Evolutionary conservation across 2,888 invertebrate genomes (phyloP).

Genomic region (Argyresthia goedartella): DNA sequence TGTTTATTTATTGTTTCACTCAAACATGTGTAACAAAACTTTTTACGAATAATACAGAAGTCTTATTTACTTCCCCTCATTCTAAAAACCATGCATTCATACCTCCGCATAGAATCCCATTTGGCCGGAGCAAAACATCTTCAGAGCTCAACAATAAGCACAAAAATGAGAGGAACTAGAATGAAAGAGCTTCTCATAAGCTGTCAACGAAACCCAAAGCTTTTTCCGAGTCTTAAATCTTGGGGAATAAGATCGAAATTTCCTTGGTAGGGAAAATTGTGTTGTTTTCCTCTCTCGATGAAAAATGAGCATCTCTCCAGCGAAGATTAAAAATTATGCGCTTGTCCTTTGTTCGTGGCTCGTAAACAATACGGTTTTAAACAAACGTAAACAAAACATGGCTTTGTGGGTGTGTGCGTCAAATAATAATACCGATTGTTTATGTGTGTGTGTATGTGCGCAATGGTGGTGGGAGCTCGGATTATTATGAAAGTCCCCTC

Average conservation of each 20-base stretch:
- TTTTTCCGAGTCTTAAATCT: constrained; percentile 13
- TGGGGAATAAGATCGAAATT: constrained; percentile 22
- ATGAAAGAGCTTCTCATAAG: constrained; percentile 41
- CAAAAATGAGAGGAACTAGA: not conserved
- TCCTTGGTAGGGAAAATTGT: constrained; percentile 7
- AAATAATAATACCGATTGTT: no score
- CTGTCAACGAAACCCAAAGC: constrained; percentile 27
- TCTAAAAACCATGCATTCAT: no score
- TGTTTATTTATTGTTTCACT: no score
- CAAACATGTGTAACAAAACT: no score
- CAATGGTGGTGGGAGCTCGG: no score
- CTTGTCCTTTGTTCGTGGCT: constrained; percentile 27
- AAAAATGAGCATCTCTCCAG: constrained; percentile 62
- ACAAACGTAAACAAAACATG: not conserved
- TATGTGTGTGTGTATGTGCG: no score
- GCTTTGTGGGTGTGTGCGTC: not conserved
- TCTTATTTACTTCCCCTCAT: no score
- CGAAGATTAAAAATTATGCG: constrained; percentile 62
- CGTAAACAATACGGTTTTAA: constrained; percentile 7
- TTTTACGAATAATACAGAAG: no score
- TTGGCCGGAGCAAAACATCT: not conserved
- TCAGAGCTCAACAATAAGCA: not conserved
- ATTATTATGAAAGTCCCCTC: no score
- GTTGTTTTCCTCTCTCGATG: constrained; percentile 32
- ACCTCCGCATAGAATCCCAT: no score